Evolutionary conservation across 2,113 vertebrate species (phyloP).

Genomic region (Cololabis saira): DNA sequence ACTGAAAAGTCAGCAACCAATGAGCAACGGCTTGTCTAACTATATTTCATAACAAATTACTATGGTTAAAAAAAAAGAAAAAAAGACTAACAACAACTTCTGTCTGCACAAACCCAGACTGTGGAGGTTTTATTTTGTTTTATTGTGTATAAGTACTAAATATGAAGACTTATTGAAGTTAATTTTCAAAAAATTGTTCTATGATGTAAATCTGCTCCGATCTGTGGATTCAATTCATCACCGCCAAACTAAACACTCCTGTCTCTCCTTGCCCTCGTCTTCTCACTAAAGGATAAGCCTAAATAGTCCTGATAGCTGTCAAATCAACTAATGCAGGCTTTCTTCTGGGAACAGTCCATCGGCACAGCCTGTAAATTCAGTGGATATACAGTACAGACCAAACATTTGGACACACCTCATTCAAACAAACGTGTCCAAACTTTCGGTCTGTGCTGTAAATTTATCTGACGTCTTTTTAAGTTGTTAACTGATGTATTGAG

Average conservation of each 20-base stretch:
- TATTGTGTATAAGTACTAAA: neutral
- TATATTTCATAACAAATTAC: neutral
- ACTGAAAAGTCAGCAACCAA: conserved; percentile 52
- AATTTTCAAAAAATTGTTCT: neutral
- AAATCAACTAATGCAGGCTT: conserved; percentile 44
- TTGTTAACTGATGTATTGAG: conserved; percentile 26
- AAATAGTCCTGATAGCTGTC: conserved; percentile 1
- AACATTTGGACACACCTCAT: no score
- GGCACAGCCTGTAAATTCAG: conserved; percentile 28
- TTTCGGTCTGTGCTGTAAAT: no score
- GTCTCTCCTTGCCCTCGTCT: neutral
- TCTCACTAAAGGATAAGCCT: neutral
- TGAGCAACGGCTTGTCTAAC: neutral
- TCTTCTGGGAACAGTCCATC: conserved; percentile 15
- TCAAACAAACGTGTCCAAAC: no score
- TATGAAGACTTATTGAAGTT: neutral
- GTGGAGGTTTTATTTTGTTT: neutral
- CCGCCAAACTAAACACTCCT: neutral
- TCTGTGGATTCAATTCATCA: neutral
- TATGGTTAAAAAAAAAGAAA: no score
- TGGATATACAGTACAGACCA: no score
- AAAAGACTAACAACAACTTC: neutral
- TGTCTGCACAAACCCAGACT: neutral
- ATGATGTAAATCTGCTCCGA: neutral
- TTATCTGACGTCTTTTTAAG: conserved; percentile 14